phyloP scores from a whole-genome alignment of 1,140 invertebrate genomes.

The Eciton burchellii region DNA sequence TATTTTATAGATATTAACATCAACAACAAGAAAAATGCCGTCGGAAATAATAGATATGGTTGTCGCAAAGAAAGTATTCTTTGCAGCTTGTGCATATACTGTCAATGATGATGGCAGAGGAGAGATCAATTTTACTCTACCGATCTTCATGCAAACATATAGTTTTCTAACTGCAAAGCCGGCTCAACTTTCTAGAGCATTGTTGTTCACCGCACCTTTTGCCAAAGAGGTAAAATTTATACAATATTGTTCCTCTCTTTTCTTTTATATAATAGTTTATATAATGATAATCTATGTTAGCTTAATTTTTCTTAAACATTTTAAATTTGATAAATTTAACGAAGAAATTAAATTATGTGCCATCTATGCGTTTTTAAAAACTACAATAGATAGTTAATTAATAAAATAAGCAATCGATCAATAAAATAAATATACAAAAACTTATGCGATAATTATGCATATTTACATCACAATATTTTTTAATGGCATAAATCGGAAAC shows the following conservation, averaged over 20 bases:
- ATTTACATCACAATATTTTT: no score
- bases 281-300: background rate
- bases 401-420: no score
- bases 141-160: conserved; percentile 92
- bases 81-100: conserved; percentile 91
- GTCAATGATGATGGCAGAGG: conserved; percentile 87
- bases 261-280: background rate
- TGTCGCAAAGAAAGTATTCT: conserved; percentile 86
- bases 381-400: no score
- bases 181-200: conserved; percentile 90
- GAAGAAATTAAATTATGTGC: no score
- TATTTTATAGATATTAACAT: conserved; percentile 41
- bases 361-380: no score
- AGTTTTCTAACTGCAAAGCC: conserved; percentile 92
- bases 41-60: conserved; percentile 81
- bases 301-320: no score
- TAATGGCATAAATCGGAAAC: no score
- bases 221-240: conserved; percentile 87
- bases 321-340: no score
- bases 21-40: conserved; percentile 80
- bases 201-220: conserved; percentile 95
- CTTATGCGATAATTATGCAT: no score
- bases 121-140: conserved; percentile 92
- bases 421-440: no score
- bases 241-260: background rate